phyloP scores from a whole-genome alignment of 2,888 invertebrate genomes.

The Melieria picta region DNA sequence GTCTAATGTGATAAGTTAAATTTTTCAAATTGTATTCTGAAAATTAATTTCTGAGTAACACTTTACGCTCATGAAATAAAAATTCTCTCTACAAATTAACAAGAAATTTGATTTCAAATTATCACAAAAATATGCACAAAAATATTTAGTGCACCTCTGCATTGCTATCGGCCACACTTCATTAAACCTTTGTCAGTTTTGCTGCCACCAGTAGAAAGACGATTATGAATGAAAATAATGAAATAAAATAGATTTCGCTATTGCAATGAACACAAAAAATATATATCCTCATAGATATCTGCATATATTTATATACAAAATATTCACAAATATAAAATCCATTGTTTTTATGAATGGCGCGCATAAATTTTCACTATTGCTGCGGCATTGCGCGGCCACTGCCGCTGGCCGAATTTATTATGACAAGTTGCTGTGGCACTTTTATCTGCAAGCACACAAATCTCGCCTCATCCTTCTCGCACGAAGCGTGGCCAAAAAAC shows the following conservation, averaged over 20 bases:
- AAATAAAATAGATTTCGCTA: conserved; percentile 49
- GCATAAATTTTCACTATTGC: conserved; percentile 47
- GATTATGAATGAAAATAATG: background rate
- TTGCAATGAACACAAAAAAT: conserved; percentile 48
- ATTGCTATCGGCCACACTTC: conserved; percentile 31
- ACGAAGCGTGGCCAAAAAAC: too few species aligned
- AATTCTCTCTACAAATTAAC: conserved; percentile 2
- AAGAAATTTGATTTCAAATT: background rate
- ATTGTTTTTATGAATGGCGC: background rate
- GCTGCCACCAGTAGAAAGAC: background rate
- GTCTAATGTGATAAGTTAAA: too few species aligned
- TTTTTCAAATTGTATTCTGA: too few species aligned
- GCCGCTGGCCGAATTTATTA: conserved; percentile 55
- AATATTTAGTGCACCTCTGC: background rate
- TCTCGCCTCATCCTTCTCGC: conserved; percentile 42
- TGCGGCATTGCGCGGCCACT: conserved; percentile 54
- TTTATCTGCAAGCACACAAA: conserved; percentile 62
- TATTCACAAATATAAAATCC: conserved; percentile 17
- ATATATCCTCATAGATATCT: background rate
- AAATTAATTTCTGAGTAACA: too few species aligned
- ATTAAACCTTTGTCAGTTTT: conserved; percentile 20
- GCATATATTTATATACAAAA: background rate
- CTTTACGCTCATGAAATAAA: too few species aligned
- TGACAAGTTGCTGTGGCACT: conserved; percentile 64
- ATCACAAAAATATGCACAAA: too few species aligned